Evolutionary conservation across 2,113 vertebrate species (phyloP), one percentile per base, ranked within the genome.

Genomic region (Rhea americana): DNA sequence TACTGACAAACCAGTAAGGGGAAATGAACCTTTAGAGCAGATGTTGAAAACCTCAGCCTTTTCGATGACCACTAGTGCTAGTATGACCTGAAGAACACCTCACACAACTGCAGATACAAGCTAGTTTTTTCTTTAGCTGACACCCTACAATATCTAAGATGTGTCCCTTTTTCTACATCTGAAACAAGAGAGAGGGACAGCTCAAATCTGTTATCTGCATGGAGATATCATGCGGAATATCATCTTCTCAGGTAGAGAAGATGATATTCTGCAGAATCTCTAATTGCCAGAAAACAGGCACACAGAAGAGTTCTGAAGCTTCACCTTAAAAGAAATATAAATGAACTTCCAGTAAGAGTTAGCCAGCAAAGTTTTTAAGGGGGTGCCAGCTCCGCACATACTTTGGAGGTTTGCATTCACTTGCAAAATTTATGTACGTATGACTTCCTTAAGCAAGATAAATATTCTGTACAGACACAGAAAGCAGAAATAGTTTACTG

Each of bases 401-500:
- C 82, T 77, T 22, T 71, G 82, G 65, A 91, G 80, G 80, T 80
- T 14, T 93, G 90, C 76, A 90, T 2, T 5, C 68, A 88, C 96
- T 28, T 95, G 94, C 91, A 91, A 65, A 30, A 74, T 56, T 91
- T 91, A 24, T 39, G 10, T 28, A 81, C 86, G 90, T 92, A 93
- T 51, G 85, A 75, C 47, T 83, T 81, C 93, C 93, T 90, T 73
- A 41, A 83, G 96, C 76, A 74, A 85, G 76, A 53, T 13, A 88
- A 87, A 73, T 5, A 32, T 4, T 67, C 76, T 32, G 50, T 16
- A 91, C 68, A 47, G 73, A 59, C 67, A 93, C 58, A 3, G 84
- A 76, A 53, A 67, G 28, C 17, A 32, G 55, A 74, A 73, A 65
- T 4, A 89, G 83, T 87, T 66, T 87, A 82, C 80, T 78, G 68